phyloP scores from a whole-genome alignment of 2,888 invertebrate genomes.

The Lepetodrilus schrolli region DNA sequence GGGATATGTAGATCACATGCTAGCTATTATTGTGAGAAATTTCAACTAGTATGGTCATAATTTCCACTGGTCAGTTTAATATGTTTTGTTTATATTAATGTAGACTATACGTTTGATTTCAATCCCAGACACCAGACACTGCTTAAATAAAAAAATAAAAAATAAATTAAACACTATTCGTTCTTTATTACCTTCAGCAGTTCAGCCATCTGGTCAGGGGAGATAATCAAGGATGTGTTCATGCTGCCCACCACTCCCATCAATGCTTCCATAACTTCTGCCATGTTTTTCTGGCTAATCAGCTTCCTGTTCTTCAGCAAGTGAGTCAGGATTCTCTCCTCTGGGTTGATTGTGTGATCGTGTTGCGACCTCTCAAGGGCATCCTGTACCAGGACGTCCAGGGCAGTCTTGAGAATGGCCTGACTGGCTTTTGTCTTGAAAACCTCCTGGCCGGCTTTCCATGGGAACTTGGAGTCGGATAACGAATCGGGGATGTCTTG shows the following conservation, averaged over 20 bases:
- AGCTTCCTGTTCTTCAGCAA: background rate
- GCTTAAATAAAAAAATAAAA: too few relatives aligned
- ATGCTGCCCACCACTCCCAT: conserved; percentile 34
- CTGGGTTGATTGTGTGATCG: background rate
- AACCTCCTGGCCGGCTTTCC: conserved; percentile 2
- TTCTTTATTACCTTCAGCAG: conserved; percentile 62
- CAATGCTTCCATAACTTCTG: conserved; percentile 37
- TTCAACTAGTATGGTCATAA: too few relatives aligned
- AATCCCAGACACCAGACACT: too few relatives aligned
- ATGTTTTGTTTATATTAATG: too few relatives aligned
- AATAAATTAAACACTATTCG: too few relatives aligned
- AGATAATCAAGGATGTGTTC: conserved; percentile 34
- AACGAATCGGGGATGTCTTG: background rate
- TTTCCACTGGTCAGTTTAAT: too few relatives aligned
- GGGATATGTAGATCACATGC: too few relatives aligned
- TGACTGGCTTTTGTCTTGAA: too few relatives aligned
- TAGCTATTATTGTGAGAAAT: too few relatives aligned
- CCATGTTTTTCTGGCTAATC: conserved; percentile 23
- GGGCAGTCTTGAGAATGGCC: background rate
- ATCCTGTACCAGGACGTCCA: background rate
- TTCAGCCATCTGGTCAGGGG: conserved; percentile 51
- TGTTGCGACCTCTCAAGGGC: background rate
- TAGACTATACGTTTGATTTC: too few relatives aligned
- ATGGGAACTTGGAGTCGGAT: background rate
- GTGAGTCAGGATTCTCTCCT: background rate